phyloP scores from a whole-genome alignment of 2,888 invertebrate genomes.

The Neria commutata region DNA sequence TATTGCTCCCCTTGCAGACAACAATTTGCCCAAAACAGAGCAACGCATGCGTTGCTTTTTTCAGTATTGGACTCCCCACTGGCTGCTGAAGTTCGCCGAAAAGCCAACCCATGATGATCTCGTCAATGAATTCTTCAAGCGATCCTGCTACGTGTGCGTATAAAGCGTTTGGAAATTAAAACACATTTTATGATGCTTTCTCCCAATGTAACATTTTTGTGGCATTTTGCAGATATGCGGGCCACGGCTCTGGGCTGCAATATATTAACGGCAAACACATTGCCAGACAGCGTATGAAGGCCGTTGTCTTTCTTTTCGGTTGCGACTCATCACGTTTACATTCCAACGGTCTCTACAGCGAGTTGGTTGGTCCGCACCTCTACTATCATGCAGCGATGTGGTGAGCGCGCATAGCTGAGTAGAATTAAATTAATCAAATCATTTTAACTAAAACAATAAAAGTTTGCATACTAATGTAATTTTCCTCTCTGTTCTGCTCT shows the following conservation, averaged over 20 bases:
- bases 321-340: conserved; percentile 65
- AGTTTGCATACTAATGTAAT: too few relatives aligned
- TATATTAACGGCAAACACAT: conserved; percentile 66
- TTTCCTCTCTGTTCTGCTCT: too few relatives aligned
- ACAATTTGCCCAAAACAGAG: conserved; percentile 62
- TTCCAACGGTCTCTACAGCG: conserved; percentile 62
- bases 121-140: conserved; percentile 62
- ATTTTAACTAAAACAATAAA: too few relatives aligned
- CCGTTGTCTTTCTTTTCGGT: conserved; percentile 70
- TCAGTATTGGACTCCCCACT: conserved; percentile 63
- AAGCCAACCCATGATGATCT: conserved; percentile 65
- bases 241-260: conserved; percentile 72
- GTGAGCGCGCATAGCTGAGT: conserved; percentile 27
- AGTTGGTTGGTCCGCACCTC: conserved; percentile 62
- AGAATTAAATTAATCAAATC: neutral
- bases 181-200: neutral
- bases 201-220: neutral
- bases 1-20: conserved; percentile 35
- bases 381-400: conserved; percentile 61
- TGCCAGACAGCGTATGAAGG: conserved; percentile 64
- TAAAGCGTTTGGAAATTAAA: conserved; percentile 18
- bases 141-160: conserved; percentile 68
- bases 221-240: conserved; percentile 66
- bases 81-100: conserved; percentile 62
- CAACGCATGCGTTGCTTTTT: conserved; percentile 63